These are phyloP conservation scores for Meloidogyne exigua DNA, from an alignment of 1,140 invertebrate species.

Conservation along the genomic window DNA sequence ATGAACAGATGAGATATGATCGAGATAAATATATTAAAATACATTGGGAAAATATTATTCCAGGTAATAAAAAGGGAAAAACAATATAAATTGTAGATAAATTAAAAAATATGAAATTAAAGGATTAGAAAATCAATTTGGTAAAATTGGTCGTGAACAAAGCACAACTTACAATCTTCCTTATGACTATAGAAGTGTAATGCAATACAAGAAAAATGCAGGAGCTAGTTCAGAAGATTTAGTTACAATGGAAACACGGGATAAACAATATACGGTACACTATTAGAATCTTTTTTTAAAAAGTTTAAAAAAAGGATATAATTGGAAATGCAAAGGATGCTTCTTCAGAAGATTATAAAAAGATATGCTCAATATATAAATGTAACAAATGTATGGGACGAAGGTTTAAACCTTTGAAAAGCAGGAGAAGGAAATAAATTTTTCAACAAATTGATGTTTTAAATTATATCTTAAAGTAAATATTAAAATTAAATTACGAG, in stretches of 20 bases:
- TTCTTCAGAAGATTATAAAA: slow-evolving; percentile 52
- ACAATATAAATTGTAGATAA: background rate
- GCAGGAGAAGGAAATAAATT: background rate
- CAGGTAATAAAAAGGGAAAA: slow-evolving; percentile 7
- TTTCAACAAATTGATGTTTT: too few relatives aligned
- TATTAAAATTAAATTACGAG: too few relatives aligned
- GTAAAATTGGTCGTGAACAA: slow-evolving; percentile 50
- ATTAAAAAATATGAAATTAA: slow-evolving; percentile 11
- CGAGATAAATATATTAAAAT: slow-evolving; percentile 60
- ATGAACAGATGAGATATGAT: slow-evolving; percentile 55
- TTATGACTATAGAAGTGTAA: slow-evolving; percentile 58
- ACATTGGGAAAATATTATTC: slow-evolving; percentile 59
- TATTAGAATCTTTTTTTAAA: background rate
- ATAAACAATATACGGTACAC: slow-evolving; percentile 43
- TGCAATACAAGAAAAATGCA: slow-evolving; percentile 57
- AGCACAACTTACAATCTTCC: slow-evolving; percentile 56
- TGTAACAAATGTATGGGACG: slow-evolving; percentile 48
- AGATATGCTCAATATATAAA: slow-evolving; percentile 56
- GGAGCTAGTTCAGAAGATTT: slow-evolving; percentile 40
- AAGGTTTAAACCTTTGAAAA: slow-evolving; percentile 27
- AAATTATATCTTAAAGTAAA: too few relatives aligned
- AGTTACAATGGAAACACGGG: slow-evolving; percentile 51
- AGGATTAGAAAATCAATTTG: slow-evolving; percentile 55
- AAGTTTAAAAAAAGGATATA: slow-evolving; percentile 49
- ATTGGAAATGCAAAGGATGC: slow-evolving; percentile 57